Conservation (phyloP, 2,113 vertebrate species). For the Leptobrachium ailaonicum region DNA sequence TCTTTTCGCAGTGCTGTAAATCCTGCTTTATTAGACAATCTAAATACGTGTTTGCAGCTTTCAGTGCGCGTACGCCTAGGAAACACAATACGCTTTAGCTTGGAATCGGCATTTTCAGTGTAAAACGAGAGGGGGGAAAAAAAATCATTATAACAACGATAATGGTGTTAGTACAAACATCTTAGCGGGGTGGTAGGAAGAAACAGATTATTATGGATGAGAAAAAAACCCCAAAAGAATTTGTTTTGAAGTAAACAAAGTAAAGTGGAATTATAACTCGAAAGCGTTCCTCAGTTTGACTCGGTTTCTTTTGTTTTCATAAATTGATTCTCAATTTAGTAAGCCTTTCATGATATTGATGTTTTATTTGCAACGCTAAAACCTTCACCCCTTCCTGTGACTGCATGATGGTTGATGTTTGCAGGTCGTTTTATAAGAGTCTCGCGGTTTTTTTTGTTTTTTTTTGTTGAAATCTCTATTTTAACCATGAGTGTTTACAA, state of each 20-base stretch:
- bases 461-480: no score
- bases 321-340: not conserved
- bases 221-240: not conserved
- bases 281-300: not conserved
- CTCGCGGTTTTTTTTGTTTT: no score
- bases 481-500: no score
- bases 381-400: not conserved
- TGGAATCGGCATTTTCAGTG: conserved; percentile 6
- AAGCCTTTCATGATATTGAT: not conserved
- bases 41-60: conserved; percentile 25
- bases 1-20: conserved; percentile 17
- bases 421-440: no score
- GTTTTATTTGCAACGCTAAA: not conserved
- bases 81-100: conserved; percentile 8
- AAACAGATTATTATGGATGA: not conserved
- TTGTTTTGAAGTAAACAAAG: conserved; percentile 12
- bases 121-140: not conserved
- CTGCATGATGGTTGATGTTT: not conserved
- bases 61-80: conserved; percentile 9
- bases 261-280: not conserved
- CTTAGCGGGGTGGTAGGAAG: not conserved
- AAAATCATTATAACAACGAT: conserved; percentile 20
- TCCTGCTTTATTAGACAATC: conserved; percentile 33
- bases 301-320: not conserved
- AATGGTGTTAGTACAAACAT: conserved; percentile 1